These are phyloP conservation scores for Paratrypauchen microcephalus DNA, from an alignment of 2,797 vertebrate species.

Conservation along the genomic window DNA sequence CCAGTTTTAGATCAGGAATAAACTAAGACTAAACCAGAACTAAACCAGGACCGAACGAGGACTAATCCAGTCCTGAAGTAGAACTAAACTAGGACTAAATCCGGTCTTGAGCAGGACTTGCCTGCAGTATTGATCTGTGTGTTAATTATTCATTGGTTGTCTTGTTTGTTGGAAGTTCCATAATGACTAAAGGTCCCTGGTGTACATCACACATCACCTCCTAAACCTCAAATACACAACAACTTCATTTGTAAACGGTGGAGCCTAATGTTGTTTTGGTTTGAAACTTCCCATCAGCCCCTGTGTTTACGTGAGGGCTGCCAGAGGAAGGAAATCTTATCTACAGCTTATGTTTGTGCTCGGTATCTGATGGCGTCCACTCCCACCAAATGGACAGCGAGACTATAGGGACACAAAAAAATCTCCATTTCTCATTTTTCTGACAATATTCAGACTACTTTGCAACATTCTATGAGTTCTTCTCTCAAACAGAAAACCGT, in stretches of 20 bases:
- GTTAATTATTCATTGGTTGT: not conserved
- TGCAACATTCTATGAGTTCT: too few relatives aligned
- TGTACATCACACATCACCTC: not conserved
- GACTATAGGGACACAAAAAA: too few relatives aligned
- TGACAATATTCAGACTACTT: too few relatives aligned
- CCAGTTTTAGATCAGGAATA: too few relatives aligned
- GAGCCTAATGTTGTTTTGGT: not conserved
- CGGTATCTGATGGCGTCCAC: conserved; percentile 48
- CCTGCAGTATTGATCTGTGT: not conserved
- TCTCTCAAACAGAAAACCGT: too few relatives aligned
- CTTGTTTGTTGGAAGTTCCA: not conserved
- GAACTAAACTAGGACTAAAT: not conserved
- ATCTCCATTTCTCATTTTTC: too few relatives aligned
- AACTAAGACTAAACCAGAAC: too few relatives aligned
- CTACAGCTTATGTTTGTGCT: conserved; percentile 35
- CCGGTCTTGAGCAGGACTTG: not conserved
- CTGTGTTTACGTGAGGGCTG: conserved; percentile 43
- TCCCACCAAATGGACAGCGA: not conserved
- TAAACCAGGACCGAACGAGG: too few relatives aligned
- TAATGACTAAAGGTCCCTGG: not conserved
- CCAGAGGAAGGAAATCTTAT: conserved; percentile 63
- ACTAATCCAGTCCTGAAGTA: not conserved
- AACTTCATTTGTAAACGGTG: not conserved
- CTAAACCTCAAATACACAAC: not conserved
- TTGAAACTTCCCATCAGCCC: conserved; percentile 7